These are phyloP conservation scores for Micrastur ruficollis DNA, from an alignment of 2,797 vertebrate genomes.

Conservation along the genomic window DNA sequence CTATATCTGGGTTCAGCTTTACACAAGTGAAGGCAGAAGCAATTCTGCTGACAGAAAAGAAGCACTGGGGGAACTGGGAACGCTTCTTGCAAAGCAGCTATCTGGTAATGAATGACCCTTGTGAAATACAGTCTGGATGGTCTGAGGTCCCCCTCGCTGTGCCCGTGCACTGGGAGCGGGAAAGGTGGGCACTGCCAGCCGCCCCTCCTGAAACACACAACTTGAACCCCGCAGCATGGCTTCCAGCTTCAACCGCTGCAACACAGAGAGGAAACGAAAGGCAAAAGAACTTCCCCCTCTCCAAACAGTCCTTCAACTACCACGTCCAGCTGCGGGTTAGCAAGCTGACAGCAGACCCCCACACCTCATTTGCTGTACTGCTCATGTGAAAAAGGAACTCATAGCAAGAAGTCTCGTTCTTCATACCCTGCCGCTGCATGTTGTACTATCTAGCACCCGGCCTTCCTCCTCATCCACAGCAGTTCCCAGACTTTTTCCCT, in stretches of 20 bases:
- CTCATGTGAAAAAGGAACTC: not conserved
- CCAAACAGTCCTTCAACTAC: fast-evolving
- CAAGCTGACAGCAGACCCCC: not conserved
- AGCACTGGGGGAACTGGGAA: not conserved
- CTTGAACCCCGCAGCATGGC: fast-evolving
- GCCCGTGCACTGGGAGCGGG: fast-evolving
- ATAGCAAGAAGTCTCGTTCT: not conserved
- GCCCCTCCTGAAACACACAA: not conserved
- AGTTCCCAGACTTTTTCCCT: not conserved
- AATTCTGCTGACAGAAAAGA: not conserved
- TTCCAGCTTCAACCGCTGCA: not conserved
- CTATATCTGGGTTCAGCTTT: not conserved
- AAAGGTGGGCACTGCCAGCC: fast-evolving
- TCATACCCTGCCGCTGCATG: not conserved
- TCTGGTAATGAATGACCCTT: not conserved
- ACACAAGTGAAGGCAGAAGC: not conserved
- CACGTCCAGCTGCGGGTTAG: not conserved
- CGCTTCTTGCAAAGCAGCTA: not conserved
- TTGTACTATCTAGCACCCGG: too few relatives aligned
- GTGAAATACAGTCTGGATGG: not conserved
- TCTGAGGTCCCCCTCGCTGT: fast-evolving
- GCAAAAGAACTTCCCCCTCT: fast-evolving
- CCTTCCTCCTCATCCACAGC: not conserved
- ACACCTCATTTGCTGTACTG: not conserved
- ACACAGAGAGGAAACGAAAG: not conserved